Percentiles rank a stretch among this genome's conserved stretches.
Evolutionary conservation across 1,140 invertebrate genomes (phyloP).

Genomic region (Schlechtendalia chinensis): DNA sequence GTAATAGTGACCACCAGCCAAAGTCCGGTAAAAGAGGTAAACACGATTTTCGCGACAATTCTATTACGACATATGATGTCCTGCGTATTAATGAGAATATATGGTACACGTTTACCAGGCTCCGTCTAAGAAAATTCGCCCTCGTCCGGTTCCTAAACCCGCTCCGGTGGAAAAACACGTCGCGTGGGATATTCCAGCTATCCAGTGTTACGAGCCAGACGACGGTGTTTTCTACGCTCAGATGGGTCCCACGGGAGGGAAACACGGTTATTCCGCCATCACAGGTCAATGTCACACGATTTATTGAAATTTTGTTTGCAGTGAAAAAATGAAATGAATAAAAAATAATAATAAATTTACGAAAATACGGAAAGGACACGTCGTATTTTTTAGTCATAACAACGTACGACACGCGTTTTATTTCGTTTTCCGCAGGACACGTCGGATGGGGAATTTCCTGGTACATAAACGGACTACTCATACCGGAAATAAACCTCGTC

Average conservation of each 20-base stretch:
- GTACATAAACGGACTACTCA: constrained; percentile 92
- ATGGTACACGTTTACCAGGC: background rate
- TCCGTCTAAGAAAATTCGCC: constrained; percentile 34
- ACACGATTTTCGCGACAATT: background rate
- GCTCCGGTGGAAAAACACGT: constrained; percentile 61
- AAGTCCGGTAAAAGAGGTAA: constrained; percentile 4
- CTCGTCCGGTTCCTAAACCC: constrained; percentile 60
- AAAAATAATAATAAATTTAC: constrained; percentile 27
- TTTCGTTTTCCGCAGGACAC: constrained; percentile 64
- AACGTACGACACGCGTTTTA: too few species aligned
- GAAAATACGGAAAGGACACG: too few species aligned
- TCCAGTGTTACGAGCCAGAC: constrained; percentile 83
- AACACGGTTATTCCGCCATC: constrained; percentile 80
- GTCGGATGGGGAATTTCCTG: constrained; percentile 91
- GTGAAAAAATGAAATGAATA: constrained; percentile 2
- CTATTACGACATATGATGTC: too few species aligned
- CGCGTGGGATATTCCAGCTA: constrained; percentile 82
- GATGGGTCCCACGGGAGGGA: constrained; percentile 85
- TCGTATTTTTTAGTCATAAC: too few species aligned
- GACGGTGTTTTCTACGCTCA: constrained; percentile 88
- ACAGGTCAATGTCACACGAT: constrained; percentile 63
- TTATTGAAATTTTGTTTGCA: constrained; percentile 10
- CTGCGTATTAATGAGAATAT: too few species aligned
- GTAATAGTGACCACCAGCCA: background rate
- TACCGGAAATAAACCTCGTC: constrained; percentile 89